Evolutionary conservation across 2,888 invertebrate species (phyloP).

Genomic region (Sarcophaga rosellei): DNA sequence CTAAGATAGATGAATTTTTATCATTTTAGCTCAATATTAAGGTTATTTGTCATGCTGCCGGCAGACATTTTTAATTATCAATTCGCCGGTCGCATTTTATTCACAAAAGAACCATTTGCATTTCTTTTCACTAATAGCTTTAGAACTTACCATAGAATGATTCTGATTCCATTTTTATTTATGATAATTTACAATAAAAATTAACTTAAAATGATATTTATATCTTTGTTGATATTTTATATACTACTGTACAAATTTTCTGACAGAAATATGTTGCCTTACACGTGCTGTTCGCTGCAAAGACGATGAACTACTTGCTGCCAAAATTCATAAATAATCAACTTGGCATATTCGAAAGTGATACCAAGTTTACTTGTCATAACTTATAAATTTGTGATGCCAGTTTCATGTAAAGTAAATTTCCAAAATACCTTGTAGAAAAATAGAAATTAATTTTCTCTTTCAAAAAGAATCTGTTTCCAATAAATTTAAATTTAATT

Average conservation of each 20-base stretch:
- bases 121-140: neutral
- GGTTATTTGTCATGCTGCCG: slow-evolving; percentile 57
- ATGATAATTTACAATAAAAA: slow-evolving; percentile 21
- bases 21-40: slow-evolving; percentile 9
- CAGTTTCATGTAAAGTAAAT: too few relatives aligned
- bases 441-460: too few relatives aligned
- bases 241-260: slow-evolving; percentile 52
- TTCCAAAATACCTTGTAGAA: too few relatives aligned
- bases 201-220: slow-evolving; percentile 12
- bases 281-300: slow-evolving; percentile 67
- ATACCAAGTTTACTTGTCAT: too few relatives aligned
- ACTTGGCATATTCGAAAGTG: neutral
- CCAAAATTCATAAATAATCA: too few relatives aligned
- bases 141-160: slow-evolving; percentile 89
- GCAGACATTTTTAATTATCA: slow-evolving; percentile 65
- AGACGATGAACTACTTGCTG: slow-evolving; percentile 24
- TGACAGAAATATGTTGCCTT: slow-evolving; percentile 9
- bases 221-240: slow-evolving; percentile 35
- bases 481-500: too few relatives aligned
- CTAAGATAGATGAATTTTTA: slow-evolving; percentile 81
- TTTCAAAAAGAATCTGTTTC: too few relatives aligned
- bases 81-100: slow-evolving; percentile 35
- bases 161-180: slow-evolving; percentile 87
- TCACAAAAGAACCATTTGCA: neutral
- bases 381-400: too few relatives aligned